These are phyloP conservation scores for Spialia ferax DNA, from an alignment of 2,888 invertebrate genomes.

Conservation along the genomic window DNA sequence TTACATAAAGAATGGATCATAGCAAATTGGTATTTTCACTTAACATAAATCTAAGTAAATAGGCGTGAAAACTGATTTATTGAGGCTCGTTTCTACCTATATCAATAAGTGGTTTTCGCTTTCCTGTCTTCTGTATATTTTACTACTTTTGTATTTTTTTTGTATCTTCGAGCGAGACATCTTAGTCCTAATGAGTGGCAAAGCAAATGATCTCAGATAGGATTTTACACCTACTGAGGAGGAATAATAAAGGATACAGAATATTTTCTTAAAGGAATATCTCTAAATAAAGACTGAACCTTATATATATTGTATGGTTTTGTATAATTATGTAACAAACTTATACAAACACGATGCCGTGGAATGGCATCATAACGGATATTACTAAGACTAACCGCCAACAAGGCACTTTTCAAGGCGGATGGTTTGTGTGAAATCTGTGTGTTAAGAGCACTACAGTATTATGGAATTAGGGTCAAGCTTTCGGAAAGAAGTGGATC, in stretches of 20 bases:
- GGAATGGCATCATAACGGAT: conserved; percentile 28
- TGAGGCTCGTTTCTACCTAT: background rate
- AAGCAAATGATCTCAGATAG: too few species aligned
- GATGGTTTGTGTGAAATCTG: conserved; percentile 7
- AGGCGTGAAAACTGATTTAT: background rate
- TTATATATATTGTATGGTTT: conserved; percentile 22
- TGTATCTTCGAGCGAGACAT: too few species aligned
- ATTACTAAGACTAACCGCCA: conserved; percentile 13
- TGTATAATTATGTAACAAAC: conserved; percentile 42
- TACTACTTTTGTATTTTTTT: too few species aligned
- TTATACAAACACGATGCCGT: conserved; percentile 25
- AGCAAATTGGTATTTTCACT: conserved; percentile 9
- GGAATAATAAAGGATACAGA: too few species aligned
- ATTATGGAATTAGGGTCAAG: conserved; percentile 24
- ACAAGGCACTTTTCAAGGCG: conserved; percentile 5
- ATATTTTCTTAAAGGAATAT: background rate
- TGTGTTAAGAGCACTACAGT: background rate
- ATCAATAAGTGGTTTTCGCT: background rate
- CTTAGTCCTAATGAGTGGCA: too few species aligned
- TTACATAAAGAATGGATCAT: background rate
- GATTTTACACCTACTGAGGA: too few species aligned
- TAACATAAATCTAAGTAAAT: background rate
- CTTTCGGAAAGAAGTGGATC: background rate
- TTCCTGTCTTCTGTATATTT: background rate
- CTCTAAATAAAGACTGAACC: too few species aligned